A percentile compares a stretch with the other conserved stretches of the same genome.
Conservation (phyloP, 2,113 vertebrate genomes). For the Salvelinus namaycush region DNA sequence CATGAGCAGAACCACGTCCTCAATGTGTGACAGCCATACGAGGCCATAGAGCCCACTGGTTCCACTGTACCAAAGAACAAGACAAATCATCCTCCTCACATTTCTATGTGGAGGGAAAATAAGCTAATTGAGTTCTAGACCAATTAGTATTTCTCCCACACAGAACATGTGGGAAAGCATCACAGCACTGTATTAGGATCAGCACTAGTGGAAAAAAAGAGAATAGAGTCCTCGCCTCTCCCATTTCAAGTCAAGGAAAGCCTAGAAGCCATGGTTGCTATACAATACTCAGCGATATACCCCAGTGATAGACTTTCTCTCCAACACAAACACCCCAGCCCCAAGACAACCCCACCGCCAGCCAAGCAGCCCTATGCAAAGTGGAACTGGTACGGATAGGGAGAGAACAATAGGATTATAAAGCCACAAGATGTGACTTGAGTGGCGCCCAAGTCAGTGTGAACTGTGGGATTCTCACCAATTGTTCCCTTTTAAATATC, state of each 20-base stretch:
- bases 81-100: background rate
- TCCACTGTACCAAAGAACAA: background rate
- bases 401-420: slow-evolving; percentile 29
- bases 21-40: background rate
- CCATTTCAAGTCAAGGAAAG: background rate
- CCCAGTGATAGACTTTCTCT: background rate
- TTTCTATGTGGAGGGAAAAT: background rate
- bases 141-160: background rate
- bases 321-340: background rate
- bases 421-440: slow-evolving; percentile 39
- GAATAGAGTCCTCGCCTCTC: background rate
- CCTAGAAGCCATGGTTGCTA: background rate
- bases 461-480: slow-evolving; percentile 43
- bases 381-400: slow-evolving; percentile 12
- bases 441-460: slow-evolving; percentile 28
- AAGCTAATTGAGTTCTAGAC: background rate
- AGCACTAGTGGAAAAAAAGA: background rate
- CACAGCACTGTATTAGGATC: background rate
- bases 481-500: slow-evolving; percentile 26
- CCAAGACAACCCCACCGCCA: background rate
- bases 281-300: background rate
- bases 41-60: background rate
- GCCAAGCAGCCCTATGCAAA: background rate
- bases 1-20: background rate
- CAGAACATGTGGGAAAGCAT: background rate